phyloP scores from a whole-genome alignment of 2,888 invertebrate genomes.

The Escarpia spicata region DNA sequence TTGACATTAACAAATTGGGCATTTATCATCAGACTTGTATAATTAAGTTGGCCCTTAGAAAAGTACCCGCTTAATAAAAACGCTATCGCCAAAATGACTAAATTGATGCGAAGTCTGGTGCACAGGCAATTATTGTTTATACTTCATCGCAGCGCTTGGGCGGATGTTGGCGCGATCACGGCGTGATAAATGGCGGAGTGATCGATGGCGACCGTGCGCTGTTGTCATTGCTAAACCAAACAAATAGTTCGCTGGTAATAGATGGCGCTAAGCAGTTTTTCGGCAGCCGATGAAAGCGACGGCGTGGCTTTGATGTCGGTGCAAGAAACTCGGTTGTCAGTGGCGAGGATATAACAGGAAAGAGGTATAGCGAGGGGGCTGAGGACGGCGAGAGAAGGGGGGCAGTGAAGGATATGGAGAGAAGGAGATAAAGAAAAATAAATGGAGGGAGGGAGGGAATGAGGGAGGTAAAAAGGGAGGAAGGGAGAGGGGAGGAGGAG shows the following conservation, averaged over 20 bases:
- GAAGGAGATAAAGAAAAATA: background rate
- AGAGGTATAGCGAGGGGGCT: background rate
- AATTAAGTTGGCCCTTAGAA: constrained; percentile 13
- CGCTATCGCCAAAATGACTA: background rate
- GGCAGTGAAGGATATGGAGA: too few relatives aligned
- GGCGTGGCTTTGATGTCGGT: background rate
- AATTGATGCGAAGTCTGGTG: constrained; percentile 3
- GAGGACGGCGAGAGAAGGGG: background rate
- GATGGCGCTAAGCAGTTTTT: constrained; percentile 7
- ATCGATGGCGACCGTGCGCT: background rate
- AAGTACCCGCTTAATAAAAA: constrained; percentile 5
- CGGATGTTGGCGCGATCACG: background rate
- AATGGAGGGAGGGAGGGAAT: background rate
- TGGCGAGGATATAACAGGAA: background rate
- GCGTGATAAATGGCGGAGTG: background rate
- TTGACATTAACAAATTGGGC: constrained; percentile 16
- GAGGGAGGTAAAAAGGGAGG: background rate
- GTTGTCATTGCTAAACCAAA: background rate
- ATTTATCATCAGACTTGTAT: constrained; percentile 1
- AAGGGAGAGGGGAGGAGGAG: background rate
- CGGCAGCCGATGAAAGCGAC: constrained; percentile 16
- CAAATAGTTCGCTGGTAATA: background rate
- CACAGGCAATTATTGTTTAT: background rate
- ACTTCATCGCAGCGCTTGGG: background rate
- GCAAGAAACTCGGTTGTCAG: constrained; percentile 3